Evolutionary conservation across 1,140 invertebrate genomes (phyloP), one percentile per base, ranked within the genome.

Genomic region (Helicoverpa zea): DNA sequence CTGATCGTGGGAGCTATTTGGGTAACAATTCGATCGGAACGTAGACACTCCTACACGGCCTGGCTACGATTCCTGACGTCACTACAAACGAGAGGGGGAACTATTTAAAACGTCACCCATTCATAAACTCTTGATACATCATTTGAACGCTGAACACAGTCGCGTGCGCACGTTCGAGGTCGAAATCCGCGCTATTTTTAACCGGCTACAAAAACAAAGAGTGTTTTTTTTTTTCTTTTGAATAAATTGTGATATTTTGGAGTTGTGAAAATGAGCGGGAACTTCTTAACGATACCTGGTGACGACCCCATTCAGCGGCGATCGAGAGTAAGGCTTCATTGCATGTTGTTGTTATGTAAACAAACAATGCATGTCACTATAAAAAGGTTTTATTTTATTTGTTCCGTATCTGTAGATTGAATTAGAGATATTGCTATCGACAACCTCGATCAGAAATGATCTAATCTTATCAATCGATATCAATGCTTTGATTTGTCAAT

Each of bases 61-160:
- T 59, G 52, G 77, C 58, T 85, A 86, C 86, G 84, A 70, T 70
- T 43, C 54, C 79, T 86, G 84, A 87, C 90, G 91, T 93, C 91
- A 91, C 85, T 49, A 29, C 52, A 66, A 66, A 70, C 43, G 75
- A 63, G 80, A 80, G 84, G 81, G 87, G 81, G 79, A 52, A 83
- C 84, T 92, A 93, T 92, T 91, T 91, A 89, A 91, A 90, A 92
- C 93, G 93, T 94, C 93, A 94, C 85, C 83, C 93, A 94, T 94
- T 94, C 93, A 94, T 93, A 90, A 94, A 88, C 84, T 84, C 70
- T 68, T 79, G 51, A 58, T 81, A 83, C 85, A 89, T 79, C 91
- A 94, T 90, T 93, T 70, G 76, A 84, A 84, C 47, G 87, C 79
- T 83, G 85, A 86, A 80, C 85, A 86, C 74, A 85, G 87, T 74